Percentiles rank a stretch among this genome's conserved stretches.
phyloP scores from a whole-genome alignment of 2,888 invertebrate genomes.

The Hecatera dysodea region DNA sequence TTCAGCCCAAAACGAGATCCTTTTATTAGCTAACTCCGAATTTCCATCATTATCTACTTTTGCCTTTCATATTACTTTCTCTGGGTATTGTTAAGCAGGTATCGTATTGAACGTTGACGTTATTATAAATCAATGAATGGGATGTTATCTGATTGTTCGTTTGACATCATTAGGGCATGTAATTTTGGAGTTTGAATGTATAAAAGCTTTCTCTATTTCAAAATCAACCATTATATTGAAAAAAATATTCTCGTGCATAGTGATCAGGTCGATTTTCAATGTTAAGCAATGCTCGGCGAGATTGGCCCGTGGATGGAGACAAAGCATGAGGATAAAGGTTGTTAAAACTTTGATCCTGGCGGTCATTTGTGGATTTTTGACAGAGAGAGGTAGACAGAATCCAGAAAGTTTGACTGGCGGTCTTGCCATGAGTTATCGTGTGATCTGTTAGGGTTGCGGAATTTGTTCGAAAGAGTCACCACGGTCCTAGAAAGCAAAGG shows the following conservation, averaged over 20 bases:
- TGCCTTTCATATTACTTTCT: conserved; percentile 28
- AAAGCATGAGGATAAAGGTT: neutral
- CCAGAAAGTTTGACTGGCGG: too few relatives aligned
- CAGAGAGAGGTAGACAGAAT: too few relatives aligned
- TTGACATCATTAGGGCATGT: conserved; percentile 23
- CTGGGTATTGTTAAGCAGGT: conserved; percentile 1
- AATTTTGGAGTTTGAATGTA: neutral
- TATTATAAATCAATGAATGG: conserved; percentile 34
- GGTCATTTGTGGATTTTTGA: neutral
- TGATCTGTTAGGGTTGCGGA: too few relatives aligned
- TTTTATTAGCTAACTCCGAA: conserved; percentile 69
- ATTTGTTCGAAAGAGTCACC: too few relatives aligned
- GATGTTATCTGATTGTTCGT: conserved; percentile 27
- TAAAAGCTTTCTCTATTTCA: neutral
- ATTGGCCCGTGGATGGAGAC: neutral
- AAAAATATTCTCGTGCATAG: neutral
- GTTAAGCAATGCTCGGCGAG: neutral
- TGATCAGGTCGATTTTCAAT: neutral
- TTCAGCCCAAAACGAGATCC: conserved; percentile 50
- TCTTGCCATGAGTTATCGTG: too few relatives aligned
- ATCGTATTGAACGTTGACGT: conserved; percentile 14
- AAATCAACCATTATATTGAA: neutral
- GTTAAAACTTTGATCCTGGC: neutral
- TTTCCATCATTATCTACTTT: conserved; percentile 52
- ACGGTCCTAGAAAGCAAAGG: too few relatives aligned